Percentiles rank a stretch among this genome's conserved stretches.
Evolutionary conservation across 2,113 vertebrate genomes (phyloP).

Genomic region (Aptenodytes forsteri): DNA sequence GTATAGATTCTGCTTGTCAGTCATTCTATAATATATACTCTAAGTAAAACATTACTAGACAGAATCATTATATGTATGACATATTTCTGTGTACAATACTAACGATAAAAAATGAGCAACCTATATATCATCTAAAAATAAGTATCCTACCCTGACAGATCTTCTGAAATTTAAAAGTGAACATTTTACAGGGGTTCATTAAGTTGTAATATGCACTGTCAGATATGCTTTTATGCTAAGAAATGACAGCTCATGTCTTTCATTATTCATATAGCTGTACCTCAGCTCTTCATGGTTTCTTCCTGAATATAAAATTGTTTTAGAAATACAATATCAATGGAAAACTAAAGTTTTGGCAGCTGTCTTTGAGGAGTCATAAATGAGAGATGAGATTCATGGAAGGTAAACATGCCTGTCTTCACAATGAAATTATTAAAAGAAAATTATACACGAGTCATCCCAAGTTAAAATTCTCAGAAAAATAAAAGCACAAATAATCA

Average conservation of each 20-base stretch:
- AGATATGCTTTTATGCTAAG: not conserved
- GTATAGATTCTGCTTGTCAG: not conserved
- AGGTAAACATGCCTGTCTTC: not conserved
- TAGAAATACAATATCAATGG: not conserved
- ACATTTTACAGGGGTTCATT: not conserved
- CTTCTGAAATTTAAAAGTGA: not conserved
- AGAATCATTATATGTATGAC: not conserved
- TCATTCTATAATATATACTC: not conserved
- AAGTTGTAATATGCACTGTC: not conserved
- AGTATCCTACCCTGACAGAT: not conserved
- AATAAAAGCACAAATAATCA: not conserved
- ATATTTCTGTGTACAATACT: not conserved
- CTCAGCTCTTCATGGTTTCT: not conserved
- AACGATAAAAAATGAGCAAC: not conserved
- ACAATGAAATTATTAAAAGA: not conserved
- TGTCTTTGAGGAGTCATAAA: not conserved
- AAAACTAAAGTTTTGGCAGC: not conserved
- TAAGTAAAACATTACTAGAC: not conserved
- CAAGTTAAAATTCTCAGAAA: not conserved
- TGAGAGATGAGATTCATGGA: not conserved
- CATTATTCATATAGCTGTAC: not conserved
- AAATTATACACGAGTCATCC: rapidly evolving
- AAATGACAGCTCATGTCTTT: not conserved
- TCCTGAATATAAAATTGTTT: not conserved
- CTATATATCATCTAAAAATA: not conserved